A percentile compares a stretch with the other conserved stretches of the same genome.
phyloP scores from a whole-genome alignment of 2,888 invertebrate genomes.

The Aleiodes testaceus region DNA sequence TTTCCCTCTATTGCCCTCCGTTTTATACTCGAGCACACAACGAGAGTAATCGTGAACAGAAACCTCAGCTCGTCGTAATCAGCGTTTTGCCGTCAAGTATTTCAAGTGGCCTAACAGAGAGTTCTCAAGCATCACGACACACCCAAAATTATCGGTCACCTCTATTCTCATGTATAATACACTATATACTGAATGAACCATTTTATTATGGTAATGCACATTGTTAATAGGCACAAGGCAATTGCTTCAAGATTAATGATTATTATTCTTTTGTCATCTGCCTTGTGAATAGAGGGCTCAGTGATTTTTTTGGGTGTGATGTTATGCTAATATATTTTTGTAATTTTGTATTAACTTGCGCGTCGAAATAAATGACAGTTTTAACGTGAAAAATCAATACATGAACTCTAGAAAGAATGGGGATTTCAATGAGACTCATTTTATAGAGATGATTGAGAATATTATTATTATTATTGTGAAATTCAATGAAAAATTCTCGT shows the following conservation, averaged over 20 bases:
- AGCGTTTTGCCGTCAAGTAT: conserved; percentile 53
- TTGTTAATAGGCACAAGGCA: conserved; percentile 60
- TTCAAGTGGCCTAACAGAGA: conserved; percentile 64
- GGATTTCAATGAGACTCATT: not conserved
- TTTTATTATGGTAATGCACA: conserved; percentile 46
- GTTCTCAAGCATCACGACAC: conserved; percentile 50
- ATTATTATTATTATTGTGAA: not conserved
- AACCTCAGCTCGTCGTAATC: conserved; percentile 33
- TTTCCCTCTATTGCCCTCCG: not conserved
- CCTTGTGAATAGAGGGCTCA: conserved; percentile 31
- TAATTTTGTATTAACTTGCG: conserved; percentile 63
- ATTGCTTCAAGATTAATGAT: conserved; percentile 39
- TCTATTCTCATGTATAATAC: conserved; percentile 60
- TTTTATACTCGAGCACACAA: conserved; percentile 18
- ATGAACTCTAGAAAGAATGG: not conserved
- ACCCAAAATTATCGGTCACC: conserved; percentile 51
- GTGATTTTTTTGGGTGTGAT: conserved; percentile 55
- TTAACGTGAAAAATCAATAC: conserved; percentile 7
- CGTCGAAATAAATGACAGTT: conserved; percentile 17
- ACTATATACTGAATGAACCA: conserved; percentile 45
- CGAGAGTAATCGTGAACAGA: conserved; percentile 23
- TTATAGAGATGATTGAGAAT: not conserved
- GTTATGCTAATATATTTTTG: conserved; percentile 64
- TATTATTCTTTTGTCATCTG: not conserved
- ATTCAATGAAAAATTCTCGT: conserved; percentile 16